A percentile compares a stretch with the other conserved stretches of the same genome.
These are phyloP conservation scores for Laothoe populi DNA, from an alignment of 2,888 invertebrate species.

Conservation along the genomic window DNA sequence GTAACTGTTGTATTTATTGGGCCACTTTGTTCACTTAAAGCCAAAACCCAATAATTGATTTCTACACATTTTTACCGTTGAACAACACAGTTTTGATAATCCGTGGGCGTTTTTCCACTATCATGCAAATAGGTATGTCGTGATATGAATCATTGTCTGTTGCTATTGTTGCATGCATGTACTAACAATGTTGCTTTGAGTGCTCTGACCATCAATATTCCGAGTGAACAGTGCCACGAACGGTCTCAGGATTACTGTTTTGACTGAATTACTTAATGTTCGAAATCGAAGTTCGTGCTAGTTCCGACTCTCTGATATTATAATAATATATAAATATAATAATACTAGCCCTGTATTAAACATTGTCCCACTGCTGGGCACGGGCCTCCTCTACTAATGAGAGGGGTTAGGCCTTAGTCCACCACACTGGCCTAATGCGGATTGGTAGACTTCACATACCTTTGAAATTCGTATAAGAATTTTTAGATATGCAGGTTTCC, in stretches of 20 bases:
- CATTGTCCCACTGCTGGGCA: too few relatives aligned
- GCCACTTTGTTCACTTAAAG: background rate
- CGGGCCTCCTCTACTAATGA: too few relatives aligned
- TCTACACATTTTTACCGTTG: constrained; percentile 60
- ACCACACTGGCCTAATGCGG: too few relatives aligned
- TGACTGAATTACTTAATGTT: constrained; percentile 6
- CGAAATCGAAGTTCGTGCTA: background rate
- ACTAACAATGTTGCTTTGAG: constrained; percentile 39
- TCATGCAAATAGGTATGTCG: constrained; percentile 36
- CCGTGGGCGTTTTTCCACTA: constrained; percentile 53
- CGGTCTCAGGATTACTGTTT: constrained; percentile 10
- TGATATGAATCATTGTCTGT: constrained; percentile 39
- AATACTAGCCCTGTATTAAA: too few relatives aligned
- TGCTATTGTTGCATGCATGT: constrained; percentile 27
- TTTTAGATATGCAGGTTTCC: too few relatives aligned
- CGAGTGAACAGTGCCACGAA: constrained; percentile 26
- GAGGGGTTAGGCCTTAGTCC: too few relatives aligned
- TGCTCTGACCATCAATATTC: constrained; percentile 27
- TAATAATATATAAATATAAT: too few relatives aligned
- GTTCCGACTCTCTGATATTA: background rate
- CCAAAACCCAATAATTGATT: constrained; percentile 20
- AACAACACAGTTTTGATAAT: constrained; percentile 56
- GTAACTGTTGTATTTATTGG: too few relatives aligned
- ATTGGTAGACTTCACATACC: too few relatives aligned
- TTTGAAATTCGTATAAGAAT: too few relatives aligned